Evolutionary conservation across 2,888 invertebrate species (phyloP).

Genomic region (Parapristionchus giblindavisi): DNA sequence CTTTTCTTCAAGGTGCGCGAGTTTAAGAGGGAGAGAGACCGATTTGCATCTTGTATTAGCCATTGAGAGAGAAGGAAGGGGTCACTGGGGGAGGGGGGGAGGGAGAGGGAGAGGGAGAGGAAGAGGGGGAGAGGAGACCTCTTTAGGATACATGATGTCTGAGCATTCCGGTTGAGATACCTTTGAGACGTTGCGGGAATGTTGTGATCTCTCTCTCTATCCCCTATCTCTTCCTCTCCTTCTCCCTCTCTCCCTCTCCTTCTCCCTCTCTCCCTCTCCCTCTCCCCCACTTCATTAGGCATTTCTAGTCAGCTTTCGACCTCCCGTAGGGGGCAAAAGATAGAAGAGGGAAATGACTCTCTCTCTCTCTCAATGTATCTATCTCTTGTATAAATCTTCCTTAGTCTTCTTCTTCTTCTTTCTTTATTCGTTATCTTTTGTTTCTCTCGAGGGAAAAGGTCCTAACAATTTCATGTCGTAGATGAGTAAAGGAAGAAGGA

Average conservation of each 20-base stretch:
- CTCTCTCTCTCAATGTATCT: too few relatives aligned
- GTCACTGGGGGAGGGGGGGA: background rate
- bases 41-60: slow-evolving; percentile 30
- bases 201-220: background rate
- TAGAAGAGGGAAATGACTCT: too few relatives aligned
- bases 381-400: too few relatives aligned
- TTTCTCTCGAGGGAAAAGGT: slow-evolving; percentile 26
- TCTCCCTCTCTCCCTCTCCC: background rate
- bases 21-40: too few relatives aligned
- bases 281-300: background rate
- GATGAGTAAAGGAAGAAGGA: too few relatives aligned
- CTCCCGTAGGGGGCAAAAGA: slow-evolving; percentile 6
- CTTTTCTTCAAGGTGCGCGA: background rate
- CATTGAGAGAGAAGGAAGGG: slow-evolving; percentile 17
- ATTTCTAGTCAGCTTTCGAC: slow-evolving; percentile 1
- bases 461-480: too few relatives aligned
- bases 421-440: too few relatives aligned
- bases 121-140: slow-evolving; percentile 7
- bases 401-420: too few relatives aligned
- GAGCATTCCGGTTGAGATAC: slow-evolving; percentile 27
- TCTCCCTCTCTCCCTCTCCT: slow-evolving; percentile 3
- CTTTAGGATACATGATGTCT: slow-evolving; percentile 13
- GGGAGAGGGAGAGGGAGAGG: slow-evolving; percentile 4
- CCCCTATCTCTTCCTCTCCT: background rate
- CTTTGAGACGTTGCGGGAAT: background rate